These are phyloP conservation scores for Tragelaphus oryx DNA, from an alignment of 2,797 vertebrate genomes.

Conservation along the genomic window DNA sequence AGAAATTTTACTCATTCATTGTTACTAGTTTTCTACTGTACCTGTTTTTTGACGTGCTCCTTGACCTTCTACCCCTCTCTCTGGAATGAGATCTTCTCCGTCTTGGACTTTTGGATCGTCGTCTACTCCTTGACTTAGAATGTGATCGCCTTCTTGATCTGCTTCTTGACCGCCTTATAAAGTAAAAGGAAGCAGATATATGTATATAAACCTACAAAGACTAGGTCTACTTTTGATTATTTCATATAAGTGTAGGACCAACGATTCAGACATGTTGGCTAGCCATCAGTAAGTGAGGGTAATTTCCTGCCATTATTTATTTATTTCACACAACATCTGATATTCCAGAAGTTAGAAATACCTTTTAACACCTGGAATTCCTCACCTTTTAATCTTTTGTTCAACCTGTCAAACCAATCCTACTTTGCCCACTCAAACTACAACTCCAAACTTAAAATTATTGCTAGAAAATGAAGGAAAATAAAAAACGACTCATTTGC, in stretches of 20 bases:
- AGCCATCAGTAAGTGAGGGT: background rate
- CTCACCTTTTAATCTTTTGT: background rate
- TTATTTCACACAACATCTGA: background rate
- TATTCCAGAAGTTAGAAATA: background rate
- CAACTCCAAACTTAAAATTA: background rate
- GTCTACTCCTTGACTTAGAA: slow-evolving; percentile 91
- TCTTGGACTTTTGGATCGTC: slow-evolving; percentile 94
- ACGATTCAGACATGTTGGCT: background rate
- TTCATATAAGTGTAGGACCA: background rate
- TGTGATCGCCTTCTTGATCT: slow-evolving; percentile 92
- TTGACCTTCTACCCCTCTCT: slow-evolving; percentile 89
- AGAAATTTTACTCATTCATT: background rate
- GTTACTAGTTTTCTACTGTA: slow-evolving; percentile 22
- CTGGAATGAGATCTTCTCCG: slow-evolving; percentile 91
- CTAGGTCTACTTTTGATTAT: background rate
- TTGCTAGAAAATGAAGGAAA: background rate
- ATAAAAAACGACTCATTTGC: background rate
- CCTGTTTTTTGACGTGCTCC: slow-evolving; percentile 91
- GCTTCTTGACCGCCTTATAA: slow-evolving; percentile 92
- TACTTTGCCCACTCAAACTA: background rate
- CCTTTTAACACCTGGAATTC: background rate
- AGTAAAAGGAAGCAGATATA: background rate
- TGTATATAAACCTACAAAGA: background rate
- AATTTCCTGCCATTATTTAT: background rate
- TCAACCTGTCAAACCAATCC: background rate